Evolutionary conservation across 1,140 invertebrate genomes (phyloP), one percentile per base, ranked within the genome.

Genomic region (Chironomus striatipennis): DNA sequence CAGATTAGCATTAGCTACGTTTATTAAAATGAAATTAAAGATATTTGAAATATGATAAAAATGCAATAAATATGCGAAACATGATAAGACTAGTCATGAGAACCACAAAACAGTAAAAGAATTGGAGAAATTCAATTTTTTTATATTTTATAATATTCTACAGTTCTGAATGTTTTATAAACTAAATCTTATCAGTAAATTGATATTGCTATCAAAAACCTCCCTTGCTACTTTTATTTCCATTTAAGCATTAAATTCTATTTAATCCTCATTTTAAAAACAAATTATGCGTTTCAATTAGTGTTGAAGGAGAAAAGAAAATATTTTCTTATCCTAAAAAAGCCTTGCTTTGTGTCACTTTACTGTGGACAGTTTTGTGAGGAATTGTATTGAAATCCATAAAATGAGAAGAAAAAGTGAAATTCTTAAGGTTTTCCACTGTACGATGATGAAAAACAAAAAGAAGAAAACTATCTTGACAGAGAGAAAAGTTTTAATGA

Each of bases 401-500:
- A 15, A 57, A 57, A 57, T n/a, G n/a, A 15, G 43, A 47, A 47
- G 43, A 47, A 47, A 47, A 47, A 47, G 43, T 47, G 5, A 34
- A 34, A 34, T 34, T 34, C 24, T 34, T 34, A 34, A 34, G 24
- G 24, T 34, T 34, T 47, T 47, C 43, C 15, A 47, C 12, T 57
- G 8, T 57, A 15, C 47, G 47, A 15, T n/a, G n/a, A n/a, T 57
- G 15, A 57, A 15, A 10, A 57, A 12, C 15, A 57, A 57, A n/a
- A 57, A 57, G n/a, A 57, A 34, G 47, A 57, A 57, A 57, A 57
- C 47, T 57, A 57, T 57, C 17, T 8, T 8, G 65, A 21, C 8
- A 67, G 65, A 70, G 7, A 18, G 20, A 70, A 18, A 70, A 21
- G 8, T 70, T 70, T 70, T 70, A 70, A 70, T 70, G 65, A 70